Evolutionary conservation across 2,113 vertebrate species (phyloP).

Genomic region (Ophthalmolycus amberensis): DNA sequence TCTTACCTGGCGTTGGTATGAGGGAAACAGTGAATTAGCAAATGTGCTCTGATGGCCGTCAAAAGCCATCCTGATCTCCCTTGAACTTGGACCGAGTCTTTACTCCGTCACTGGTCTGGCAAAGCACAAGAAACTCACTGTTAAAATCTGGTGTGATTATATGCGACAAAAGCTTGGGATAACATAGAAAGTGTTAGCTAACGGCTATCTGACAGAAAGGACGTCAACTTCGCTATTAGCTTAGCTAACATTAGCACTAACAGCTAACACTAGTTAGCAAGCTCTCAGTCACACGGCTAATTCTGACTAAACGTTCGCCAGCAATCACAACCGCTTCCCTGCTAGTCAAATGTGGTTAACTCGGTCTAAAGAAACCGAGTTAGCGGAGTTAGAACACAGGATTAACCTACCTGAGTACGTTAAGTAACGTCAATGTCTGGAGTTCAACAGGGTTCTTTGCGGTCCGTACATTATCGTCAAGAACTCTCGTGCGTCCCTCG

Average conservation of each 20-base stretch:
- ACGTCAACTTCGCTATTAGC: background rate
- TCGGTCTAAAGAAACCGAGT: background rate
- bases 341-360: background rate
- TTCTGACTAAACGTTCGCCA: background rate
- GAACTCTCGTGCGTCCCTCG: slow-evolving; percentile 19
- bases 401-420: slow-evolving; percentile 1
- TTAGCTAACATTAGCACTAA: background rate
- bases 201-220: background rate
- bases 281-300: no score
- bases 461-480: background rate
- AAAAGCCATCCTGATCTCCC: slow-evolving; percentile 67
- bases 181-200: background rate
- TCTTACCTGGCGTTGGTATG: slow-evolving; percentile 72
- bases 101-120: slow-evolving; percentile 24
- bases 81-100: slow-evolving; percentile 54
- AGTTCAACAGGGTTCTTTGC: background rate
- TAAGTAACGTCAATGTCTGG: background rate
- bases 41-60: slow-evolving; percentile 58
- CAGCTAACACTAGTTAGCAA: background rate
- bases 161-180: background rate
- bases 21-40: slow-evolving; percentile 59
- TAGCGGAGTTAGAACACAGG: background rate
- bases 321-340: no score
- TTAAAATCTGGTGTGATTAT: background rate
- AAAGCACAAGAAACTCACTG: background rate